Evolutionary conservation across 2,888 invertebrate species (phyloP), one percentile per base, ranked within the genome.

Genomic region (Sussaba pulchella): DNA sequence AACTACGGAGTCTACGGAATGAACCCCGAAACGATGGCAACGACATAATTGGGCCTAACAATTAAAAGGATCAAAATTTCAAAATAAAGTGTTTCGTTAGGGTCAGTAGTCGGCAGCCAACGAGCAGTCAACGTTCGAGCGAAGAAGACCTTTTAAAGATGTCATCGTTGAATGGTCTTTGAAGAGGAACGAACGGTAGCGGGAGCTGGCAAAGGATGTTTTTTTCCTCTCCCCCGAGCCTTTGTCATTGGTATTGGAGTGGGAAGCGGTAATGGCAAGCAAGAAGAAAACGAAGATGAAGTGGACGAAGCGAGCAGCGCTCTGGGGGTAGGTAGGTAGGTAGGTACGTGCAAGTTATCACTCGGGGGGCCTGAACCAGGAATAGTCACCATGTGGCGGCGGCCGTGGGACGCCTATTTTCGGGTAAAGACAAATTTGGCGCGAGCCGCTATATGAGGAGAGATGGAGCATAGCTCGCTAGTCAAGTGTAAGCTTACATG

Each of bases 391-490:
- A 90, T 90, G 91, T 89, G 91, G 89, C 88, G 89, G 90, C 88
- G 89, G 89, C 89, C 90, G 88, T 90, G 89, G 89, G 89, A 90
- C 88, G 89, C 89, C 91, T 92, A 92, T 92, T 96, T 96, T 96
- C 94, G 94, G 94, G 95, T 95, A 95, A 95, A 95, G 95, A 96
- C 96, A 95, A 96, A 96, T 96, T 96, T 96, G 96, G 96, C 95
- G 93, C 93, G 93, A 93, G 91, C 87, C 89, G 88, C 88, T 87
- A 85, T 78, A 80, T 57, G 80, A 78, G 80, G 59, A 75, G 78
- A 80, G 74, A 70, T 61, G 63, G 70, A 52, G 77, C 54, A 80
- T 75, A 59, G 52, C 54, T 24, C 31, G 73, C 57, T 84, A 85
- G 88, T 90, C 89, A 90, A 91, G 92, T 92, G 91, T 92, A 92